Base-by-base conservation (phyloP, 2,888 invertebrate genomes). In the Teinopalpus imperialis region DNA sequence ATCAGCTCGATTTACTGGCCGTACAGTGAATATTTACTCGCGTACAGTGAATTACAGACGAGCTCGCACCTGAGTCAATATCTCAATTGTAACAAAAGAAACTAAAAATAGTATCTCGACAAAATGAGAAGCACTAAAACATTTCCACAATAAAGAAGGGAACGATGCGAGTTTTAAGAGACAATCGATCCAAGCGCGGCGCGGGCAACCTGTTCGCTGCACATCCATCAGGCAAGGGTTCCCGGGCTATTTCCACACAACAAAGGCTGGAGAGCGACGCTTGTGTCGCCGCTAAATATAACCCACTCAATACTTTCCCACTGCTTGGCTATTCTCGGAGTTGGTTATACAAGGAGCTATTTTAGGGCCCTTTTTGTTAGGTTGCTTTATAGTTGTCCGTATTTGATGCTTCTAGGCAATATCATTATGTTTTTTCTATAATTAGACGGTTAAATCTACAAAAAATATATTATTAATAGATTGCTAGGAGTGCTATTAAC, bases 251-350 rank as follows among this genome's bases (percentile, higher is more conserved):
- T 82, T 79, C 59, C 57, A 59, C 63, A 56, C 63, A 71, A 80
- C 79, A 78, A 78, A 80, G 81, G 75, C 70, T 69, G 64, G 69
- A 73, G 56, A 74, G 69, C 78, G 73, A 74, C 70, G 66, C 57
- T 48, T 49, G 53, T 59, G 58, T 54, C 56, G 53, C 40, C 39
- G 54, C 77, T 78, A 76, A 67, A 63, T 72, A 80, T 83, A 83
- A 14, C 20, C 64, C 51, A 68, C 53, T 70, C 71, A 69, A 76
- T 78, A 77, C 74, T 78, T 81, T 76, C 72, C 65, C 71, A 74
- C 66, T 67, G 56, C 56, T 61, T 53, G 51, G 64, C 65, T 76
- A 79, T 79, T 81, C 72, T 71, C 62, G 70, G 73, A 66, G 65
- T 62, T 67, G 64, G 66, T 69, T 74, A 64, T 66, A 75, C 75